A percentile compares a stretch with the other conserved stretches of the same genome.
Conservation (phyloP, 2,888 invertebrate species). For the Drosophila demipolita region DNA sequence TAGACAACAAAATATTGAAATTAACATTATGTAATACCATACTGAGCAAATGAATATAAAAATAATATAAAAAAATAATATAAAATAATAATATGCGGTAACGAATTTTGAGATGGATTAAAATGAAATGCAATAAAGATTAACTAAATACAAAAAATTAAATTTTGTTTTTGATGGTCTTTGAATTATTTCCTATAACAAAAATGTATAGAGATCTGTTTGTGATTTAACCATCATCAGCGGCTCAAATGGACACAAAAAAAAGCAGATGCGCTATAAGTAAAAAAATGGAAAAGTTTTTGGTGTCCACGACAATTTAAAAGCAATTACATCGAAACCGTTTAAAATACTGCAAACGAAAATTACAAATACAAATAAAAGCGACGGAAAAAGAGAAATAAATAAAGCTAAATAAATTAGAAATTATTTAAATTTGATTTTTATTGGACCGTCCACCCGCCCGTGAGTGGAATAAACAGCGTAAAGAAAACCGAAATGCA, state of each 20-base stretch:
- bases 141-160: constrained; percentile 43
- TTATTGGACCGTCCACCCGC: constrained; percentile 51
- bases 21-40: constrained; percentile 19
- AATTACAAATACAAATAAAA: constrained; percentile 32
- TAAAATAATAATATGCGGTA: constrained; percentile 34
- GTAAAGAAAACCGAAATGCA: constrained; percentile 62
- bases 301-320: constrained; percentile 44
- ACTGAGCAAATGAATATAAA: constrained; percentile 8
- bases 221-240: background rate
- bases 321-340: constrained; percentile 56
- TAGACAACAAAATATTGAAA: constrained; percentile 55
- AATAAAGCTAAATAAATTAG: constrained; percentile 73
- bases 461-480: constrained; percentile 31
- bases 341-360: constrained; percentile 30
- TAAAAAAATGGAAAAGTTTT: constrained; percentile 12
- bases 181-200: background rate
- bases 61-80: constrained; percentile 15
- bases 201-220: background rate
- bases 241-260: background rate
- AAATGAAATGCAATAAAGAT: constrained; percentile 49
- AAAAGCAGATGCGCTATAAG: constrained; percentile 4
- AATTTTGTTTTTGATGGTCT: background rate
- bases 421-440: constrained; percentile 79
- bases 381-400: constrained; percentile 8
- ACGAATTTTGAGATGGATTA: constrained; percentile 51